Conservation (phyloP, 2,113 vertebrate species). For the Pelecanoides urinatrix region DNA sequence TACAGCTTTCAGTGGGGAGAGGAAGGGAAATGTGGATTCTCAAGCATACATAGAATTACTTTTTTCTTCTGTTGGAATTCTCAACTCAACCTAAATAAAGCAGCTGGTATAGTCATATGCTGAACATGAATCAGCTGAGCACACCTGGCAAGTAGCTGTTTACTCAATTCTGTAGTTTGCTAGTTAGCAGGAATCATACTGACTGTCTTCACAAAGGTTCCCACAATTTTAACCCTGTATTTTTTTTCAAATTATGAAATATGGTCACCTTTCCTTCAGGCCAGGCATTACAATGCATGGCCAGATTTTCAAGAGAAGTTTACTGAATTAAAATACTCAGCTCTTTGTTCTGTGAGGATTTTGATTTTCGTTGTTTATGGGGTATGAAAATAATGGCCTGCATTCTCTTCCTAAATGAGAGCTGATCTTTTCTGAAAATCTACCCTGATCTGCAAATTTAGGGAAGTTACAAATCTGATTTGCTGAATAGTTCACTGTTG, state of each 20-base stretch:
- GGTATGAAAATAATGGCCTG: neutral
- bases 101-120: neutral
- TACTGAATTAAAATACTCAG: neutral
- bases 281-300: neutral
- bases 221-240: neutral
- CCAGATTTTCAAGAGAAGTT: neutral
- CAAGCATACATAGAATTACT: neutral
- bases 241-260: neutral
- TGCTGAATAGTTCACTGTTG: neutral
- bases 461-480: neutral
- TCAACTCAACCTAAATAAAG: neutral
- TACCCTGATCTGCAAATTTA: neutral
- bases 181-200: neutral
- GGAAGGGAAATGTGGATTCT: neutral
- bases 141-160: neutral
- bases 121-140: neutral
- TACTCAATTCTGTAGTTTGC: neutral
- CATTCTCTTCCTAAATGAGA: neutral
- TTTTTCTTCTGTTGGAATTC: neutral
- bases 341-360: neutral
- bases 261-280: neutral
- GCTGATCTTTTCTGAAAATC: neutral
- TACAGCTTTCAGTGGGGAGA: neutral
- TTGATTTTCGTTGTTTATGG: neutral
- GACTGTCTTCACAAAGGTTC: neutral